Conservation (phyloP, 2,113 vertebrate genomes). For the Montifringilla adamsi region DNA sequence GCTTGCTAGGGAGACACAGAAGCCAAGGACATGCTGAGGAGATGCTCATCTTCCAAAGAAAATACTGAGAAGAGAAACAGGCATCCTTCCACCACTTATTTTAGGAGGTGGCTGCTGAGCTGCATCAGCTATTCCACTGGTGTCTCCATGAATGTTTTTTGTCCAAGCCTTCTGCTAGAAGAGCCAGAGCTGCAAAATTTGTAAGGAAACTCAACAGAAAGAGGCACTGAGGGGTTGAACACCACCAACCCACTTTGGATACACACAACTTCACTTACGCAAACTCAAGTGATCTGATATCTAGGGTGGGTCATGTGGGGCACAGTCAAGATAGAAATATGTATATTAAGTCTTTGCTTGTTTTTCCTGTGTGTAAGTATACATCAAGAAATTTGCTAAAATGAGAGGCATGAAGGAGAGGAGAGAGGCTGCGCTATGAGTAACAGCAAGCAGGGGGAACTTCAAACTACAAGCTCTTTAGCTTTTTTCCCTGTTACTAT, state of each 20-base stretch:
- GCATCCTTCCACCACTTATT: slow-evolving; percentile 24
- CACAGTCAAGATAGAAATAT: not conserved
- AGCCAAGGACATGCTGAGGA: not conserved
- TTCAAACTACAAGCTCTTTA: not conserved
- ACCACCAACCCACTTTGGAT: not conserved
- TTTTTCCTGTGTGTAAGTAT: not conserved
- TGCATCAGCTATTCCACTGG: slow-evolving; percentile 20
- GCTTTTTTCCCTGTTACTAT: not conserved
- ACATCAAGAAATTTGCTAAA: not conserved
- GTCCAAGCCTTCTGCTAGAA: not conserved
- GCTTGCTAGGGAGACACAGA: not conserved
- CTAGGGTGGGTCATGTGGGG: not conserved
- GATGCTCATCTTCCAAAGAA: not conserved
- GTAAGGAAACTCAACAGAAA: not conserved
- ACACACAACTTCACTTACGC: not conserved
- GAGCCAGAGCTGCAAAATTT: not conserved
- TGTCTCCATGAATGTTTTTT: not conserved
- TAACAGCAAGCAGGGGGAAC: not conserved
- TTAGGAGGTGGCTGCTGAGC: not conserved
- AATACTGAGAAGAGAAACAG: not conserved
- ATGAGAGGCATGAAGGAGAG: not conserved
- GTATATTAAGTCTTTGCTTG: not conserved
- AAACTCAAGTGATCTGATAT: not conserved
- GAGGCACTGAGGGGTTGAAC: not conserved
- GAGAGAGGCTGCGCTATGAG: not conserved